Percentiles rank a stretch among this genome's conserved stretches.
phyloP scores from a whole-genome alignment of 2,888 invertebrate species.

The Hyposoter didymator region DNA sequence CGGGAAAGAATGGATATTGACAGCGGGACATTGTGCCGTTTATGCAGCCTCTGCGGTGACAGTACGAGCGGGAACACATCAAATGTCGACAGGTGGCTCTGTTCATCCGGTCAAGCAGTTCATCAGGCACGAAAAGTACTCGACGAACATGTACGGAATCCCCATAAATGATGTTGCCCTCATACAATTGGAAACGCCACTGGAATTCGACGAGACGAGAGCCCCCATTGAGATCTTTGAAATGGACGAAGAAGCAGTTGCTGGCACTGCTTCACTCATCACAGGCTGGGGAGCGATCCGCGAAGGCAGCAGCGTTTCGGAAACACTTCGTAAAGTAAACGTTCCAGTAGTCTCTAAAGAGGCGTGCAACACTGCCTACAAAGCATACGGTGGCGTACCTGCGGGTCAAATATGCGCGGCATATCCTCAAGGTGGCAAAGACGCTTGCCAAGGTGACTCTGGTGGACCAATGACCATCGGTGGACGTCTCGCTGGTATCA shows the following conservation, averaged over 20 bases:
- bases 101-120: conserved; percentile 84
- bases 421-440: conserved; percentile 85
- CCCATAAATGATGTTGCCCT: conserved; percentile 85
- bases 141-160: conserved; percentile 78
- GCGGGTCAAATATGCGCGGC: conserved; percentile 87
- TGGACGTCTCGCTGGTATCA: conserved; percentile 76
- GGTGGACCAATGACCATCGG: conserved; percentile 75
- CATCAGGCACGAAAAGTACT: conserved; percentile 85
- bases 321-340: conserved; percentile 84
- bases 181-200: conserved; percentile 84
- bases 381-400: conserved; percentile 70
- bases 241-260: conserved; percentile 72
- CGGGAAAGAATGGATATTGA: conserved; percentile 84
- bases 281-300: conserved; percentile 75
- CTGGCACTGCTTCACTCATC: conserved; percentile 69
- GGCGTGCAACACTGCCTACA: conserved; percentile 85
- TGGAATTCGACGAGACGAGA: conserved; percentile 84
- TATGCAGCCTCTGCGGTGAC: conserved; percentile 55
- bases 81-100: conserved; percentile 84
- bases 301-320: conserved; percentile 71
- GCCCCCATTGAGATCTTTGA: conserved; percentile 84
- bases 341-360: conserved; percentile 86
- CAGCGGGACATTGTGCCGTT: conserved; percentile 87
- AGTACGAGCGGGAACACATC: conserved; percentile 84
- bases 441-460: conserved; percentile 76